Evolutionary conservation across 2,888 invertebrate genomes (phyloP).

Genomic region (Pyralis farinalis): DNA sequence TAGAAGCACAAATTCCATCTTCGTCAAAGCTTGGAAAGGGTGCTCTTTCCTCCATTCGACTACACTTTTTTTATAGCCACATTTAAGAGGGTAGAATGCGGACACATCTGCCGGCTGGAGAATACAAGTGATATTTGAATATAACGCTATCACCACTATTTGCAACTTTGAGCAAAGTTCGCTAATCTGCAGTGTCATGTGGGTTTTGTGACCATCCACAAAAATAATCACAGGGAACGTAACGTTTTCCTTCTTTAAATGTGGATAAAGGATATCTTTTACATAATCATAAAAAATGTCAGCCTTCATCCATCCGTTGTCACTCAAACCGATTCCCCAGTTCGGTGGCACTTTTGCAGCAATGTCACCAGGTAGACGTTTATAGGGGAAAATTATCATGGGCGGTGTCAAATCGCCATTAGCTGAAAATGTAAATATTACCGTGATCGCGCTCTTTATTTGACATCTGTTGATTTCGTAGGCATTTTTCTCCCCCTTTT

Average conservation of each 20-base stretch:
- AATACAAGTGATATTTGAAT: neutral
- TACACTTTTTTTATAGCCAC: neutral
- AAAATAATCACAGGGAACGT: constrained; percentile 33
- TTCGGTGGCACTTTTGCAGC: neutral
- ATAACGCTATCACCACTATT: neutral
- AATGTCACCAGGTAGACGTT: neutral
- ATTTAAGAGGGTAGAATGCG: neutral
- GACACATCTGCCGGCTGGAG: neutral
- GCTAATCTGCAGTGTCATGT: neutral
- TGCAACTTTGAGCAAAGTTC: constrained; percentile 1
- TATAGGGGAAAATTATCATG: no score
- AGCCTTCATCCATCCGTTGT: constrained; percentile 40
- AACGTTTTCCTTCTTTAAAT: constrained; percentile 23
- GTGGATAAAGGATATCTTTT: constrained; percentile 24
- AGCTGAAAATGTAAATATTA: constrained; percentile 17
- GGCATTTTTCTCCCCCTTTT: constrained; percentile 17
- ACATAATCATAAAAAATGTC: constrained; percentile 16
- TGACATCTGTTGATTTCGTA: constrained; percentile 9
- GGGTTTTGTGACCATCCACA: constrained; percentile 14
- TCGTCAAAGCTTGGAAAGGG: no score
- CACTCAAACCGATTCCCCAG: constrained; percentile 44
- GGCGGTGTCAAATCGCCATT: constrained; percentile 13
- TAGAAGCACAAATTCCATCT: no score
- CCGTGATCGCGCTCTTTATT: constrained; percentile 12
- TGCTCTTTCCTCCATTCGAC: neutral